Conservation (phyloP, 2,113 vertebrate species). For the Prinia subflava region DNA sequence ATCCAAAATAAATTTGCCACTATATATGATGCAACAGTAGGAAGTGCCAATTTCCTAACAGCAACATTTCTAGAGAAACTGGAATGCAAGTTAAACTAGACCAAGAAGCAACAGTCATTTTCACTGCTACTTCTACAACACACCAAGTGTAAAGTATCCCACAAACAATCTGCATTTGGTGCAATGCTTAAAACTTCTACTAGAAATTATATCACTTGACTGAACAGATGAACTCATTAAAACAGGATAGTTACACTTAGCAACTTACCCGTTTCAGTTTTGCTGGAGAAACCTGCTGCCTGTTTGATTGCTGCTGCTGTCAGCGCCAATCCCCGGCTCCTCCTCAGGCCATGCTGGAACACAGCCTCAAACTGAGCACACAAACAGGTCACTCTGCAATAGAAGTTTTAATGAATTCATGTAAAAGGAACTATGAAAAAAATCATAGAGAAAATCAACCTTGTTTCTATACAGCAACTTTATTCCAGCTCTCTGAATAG, state of each 20-base stretch:
- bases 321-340: conserved; percentile 87
- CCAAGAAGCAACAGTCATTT: not conserved
- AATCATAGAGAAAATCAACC: not conserved
- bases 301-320: conserved; percentile 96
- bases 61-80: not conserved
- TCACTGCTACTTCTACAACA: not conserved
- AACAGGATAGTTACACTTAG: not conserved
- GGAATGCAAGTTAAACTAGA: not conserved
- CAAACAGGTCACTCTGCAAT: conserved; percentile 91
- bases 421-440: not conserved
- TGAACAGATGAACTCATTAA: not conserved
- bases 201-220: not conserved
- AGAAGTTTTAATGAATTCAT: not conserved
- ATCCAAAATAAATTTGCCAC: not conserved
- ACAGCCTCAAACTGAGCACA: conserved; percentile 96
- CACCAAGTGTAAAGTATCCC: not conserved
- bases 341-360: conserved; percentile 93
- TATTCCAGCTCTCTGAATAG: not conserved
- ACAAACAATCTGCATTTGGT: not conserved
- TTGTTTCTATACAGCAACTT: not conserved
- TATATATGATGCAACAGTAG: not conserved
- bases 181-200: not conserved
- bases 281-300: conserved; percentile 91
- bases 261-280: conserved; percentile 85
- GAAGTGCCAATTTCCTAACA: not conserved